Evolutionary conservation across 53 echinoderm and acorn worm genomes (phyloP), one percentile per base, ranked within the genome.

Genomic region (Crossaster papposus): DNA sequence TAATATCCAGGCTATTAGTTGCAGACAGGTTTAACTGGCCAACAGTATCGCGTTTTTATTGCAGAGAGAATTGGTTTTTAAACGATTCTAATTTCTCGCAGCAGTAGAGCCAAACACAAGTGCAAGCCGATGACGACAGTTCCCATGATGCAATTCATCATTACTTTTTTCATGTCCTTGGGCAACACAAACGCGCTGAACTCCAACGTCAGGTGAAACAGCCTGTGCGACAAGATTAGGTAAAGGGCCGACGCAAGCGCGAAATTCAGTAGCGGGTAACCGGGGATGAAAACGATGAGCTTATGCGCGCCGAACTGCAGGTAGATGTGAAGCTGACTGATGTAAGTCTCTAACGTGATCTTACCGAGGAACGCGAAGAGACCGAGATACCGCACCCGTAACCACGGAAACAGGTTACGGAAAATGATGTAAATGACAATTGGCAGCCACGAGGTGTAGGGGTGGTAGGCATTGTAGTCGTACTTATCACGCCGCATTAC

Each of bases 301-400:
- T 89, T 70, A 20, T 65, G 92, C 29, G 95, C 94, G 50, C 65
- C 85, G 54, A 58, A 86, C 90, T 95, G 95, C 89, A 96, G 83
- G 82, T 93, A 93, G 74, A 96, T 82, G 77, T 96, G 96, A 15
- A 94, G 79, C 73, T 96, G 96, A 0, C 92, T 85, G 90, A 96
- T 96, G 72, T 96, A 96, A 0, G 96, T 96, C 78, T 96, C 96
- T 12, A 96, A 81, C 26, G 96, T 96, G 77, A 96, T 94, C 89
- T 92, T 95, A 1, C 95, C 96, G 0, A 96, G 91, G 85, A 92
- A 96, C 12, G 91, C 92, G 62, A 96, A 94, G 31, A 96, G 85
- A 24, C 85, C 86, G 30, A 96, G 86, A 62, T 96, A 94, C 31
- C 88, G 91, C 10, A 91, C 92, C 24, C 96, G 92, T 44, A 96